Evolutionary conservation across 2,888 invertebrate genomes (phyloP).

Genomic region (Hymenopus coronatus): DNA sequence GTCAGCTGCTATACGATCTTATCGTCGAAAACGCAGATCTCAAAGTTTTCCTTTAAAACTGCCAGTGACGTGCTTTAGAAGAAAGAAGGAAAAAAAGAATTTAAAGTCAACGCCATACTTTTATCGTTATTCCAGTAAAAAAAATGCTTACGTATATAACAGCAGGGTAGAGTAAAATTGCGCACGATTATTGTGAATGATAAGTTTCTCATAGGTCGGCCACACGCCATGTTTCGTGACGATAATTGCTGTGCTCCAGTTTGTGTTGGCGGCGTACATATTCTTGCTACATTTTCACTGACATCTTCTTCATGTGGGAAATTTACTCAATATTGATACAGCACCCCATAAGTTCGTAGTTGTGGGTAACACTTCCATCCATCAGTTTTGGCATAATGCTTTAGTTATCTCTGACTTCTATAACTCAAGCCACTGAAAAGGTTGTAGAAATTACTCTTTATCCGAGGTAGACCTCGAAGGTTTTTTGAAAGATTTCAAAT

Average conservation of each 20-base stretch:
- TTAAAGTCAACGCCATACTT: not conserved
- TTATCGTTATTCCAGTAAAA: not conserved
- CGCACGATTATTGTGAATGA: not conserved
- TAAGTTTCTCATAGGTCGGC: not conserved
- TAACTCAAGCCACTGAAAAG: no score
- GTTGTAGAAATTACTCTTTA: no score
- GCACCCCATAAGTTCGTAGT: no score
- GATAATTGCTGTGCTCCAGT: not conserved
- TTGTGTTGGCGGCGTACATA: not conserved
- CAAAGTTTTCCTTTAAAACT: not conserved
- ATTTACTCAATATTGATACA: not conserved
- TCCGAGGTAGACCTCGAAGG: no score
- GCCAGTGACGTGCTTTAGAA: not conserved
- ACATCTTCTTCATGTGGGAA: not conserved
- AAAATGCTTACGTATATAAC: not conserved
- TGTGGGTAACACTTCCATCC: no score
- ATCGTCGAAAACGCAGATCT: not conserved
- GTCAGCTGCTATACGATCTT: not conserved
- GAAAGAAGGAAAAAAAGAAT: not conserved
- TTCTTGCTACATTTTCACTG: not conserved
- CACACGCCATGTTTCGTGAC: conserved; percentile 12
- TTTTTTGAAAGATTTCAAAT: no score
- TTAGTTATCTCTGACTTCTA: no score
- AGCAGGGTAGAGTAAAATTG: not conserved
- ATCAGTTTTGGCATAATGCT: no score